A percentile compares a stretch with the other conserved stretches of the same genome.
Conservation (phyloP, 2,113 vertebrate genomes). For the Tachysurus fulvidraco region DNA sequence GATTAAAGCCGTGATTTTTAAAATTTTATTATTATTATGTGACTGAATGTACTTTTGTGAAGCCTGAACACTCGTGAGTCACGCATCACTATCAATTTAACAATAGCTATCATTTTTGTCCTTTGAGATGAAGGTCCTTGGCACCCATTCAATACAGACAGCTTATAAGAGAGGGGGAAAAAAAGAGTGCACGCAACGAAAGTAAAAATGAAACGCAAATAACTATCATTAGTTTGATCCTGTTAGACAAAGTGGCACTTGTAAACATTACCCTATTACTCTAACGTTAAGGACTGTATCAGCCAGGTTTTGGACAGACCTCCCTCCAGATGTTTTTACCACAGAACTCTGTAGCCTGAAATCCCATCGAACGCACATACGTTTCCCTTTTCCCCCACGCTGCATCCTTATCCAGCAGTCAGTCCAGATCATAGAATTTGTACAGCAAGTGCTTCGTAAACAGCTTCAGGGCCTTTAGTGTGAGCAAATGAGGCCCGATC, state of each 20-base stretch:
- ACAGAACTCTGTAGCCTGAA: not conserved
- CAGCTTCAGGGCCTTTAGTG: not conserved
- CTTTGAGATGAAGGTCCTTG: conserved; percentile 7
- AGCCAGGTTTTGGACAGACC: not conserved
- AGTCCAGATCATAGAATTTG: not conserved
- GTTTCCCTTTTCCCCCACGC: not conserved
- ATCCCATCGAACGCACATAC: not conserved
- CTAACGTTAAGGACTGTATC: not conserved
- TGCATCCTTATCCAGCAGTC: not conserved
- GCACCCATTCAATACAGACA: not conserved
- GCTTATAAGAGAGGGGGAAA: not conserved
- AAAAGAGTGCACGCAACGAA: not conserved
- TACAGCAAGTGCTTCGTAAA: conserved; percentile 30
- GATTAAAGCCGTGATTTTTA: not conserved
- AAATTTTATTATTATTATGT: not conserved
- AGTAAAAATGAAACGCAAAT: conserved; percentile 15
- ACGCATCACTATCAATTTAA: not conserved
- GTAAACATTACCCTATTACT: conserved; percentile 48
- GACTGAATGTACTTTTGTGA: not conserved
- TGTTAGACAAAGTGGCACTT: conserved; percentile 20
- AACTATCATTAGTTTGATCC: conserved; percentile 35
- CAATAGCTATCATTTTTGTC: not conserved
- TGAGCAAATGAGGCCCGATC: conserved; percentile 24
- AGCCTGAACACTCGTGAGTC: not conserved
- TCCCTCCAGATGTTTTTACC: conserved; percentile 36